Evolutionary conservation across 2,888 invertebrate genomes (phyloP), one percentile per base, ranked within the genome.

Genomic region (Oegoconia quadripuncta): DNA sequence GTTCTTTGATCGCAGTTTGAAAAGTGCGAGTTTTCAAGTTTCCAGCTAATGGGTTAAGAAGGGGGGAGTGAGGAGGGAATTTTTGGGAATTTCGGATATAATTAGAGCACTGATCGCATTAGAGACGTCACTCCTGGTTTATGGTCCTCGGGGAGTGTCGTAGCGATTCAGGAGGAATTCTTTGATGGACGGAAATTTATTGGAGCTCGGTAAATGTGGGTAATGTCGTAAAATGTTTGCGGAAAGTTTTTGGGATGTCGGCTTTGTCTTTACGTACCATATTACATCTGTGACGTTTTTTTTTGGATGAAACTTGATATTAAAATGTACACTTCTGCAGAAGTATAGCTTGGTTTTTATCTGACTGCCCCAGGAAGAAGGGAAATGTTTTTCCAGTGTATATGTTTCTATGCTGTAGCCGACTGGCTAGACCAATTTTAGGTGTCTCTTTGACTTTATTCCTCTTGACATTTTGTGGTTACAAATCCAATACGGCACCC

Each of bases 31-130:
- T 75, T 73, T 58, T 57, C 59, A 74, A 74, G 68, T 74, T 72
- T 65, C 27, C 50, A 55, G 64, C 66, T 82, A 83, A 83, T 81
- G 84, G 81, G 82, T 82, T 80, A 74, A 74, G 74, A 71, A 64
- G 62, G 59, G 59, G 66, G 59, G 61, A 55, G 46, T 52, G n/a
- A n/a, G 64, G 50, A 48, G 49, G 57, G 59, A 74, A 79, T 84
- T 84, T 82, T 81, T 77, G 78, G 75, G 55, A 74, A 78, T 78
- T 82, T 78, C 67, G 51, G 61, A 70, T 75, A 79, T 84, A 84
- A 84, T 84, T 84, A 84, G 74, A 72, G 71, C 55, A 65, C 69
- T 60, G 73, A 82, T 79, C 78, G 82, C 80, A 74, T 83, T 79
- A 78, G 64, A 56, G 72, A 67, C 67, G 82, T 84, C 83, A 80